These are phyloP conservation scores for Phoronis australis DNA, from an alignment of 2,888 invertebrate genomes.

Conservation along the genomic window DNA sequence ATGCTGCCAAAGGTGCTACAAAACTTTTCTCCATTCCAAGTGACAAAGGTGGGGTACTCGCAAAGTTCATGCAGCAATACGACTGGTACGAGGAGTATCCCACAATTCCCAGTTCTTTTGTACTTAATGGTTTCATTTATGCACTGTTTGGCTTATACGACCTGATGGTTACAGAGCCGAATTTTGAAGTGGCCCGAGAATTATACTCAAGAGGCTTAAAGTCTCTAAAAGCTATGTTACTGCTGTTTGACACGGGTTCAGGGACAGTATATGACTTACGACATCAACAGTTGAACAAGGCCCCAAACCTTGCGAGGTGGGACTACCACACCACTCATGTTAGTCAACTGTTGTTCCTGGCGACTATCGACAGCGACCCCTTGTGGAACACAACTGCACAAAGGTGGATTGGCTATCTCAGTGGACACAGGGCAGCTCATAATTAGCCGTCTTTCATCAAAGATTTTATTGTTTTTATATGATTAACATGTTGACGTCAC, in stretches of 20 bases:
- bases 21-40: slow-evolving; percentile 62
- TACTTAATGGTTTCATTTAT: slow-evolving; percentile 97
- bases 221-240: slow-evolving; percentile 79
- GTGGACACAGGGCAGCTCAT: slow-evolving; percentile 87
- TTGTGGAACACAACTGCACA: slow-evolving; percentile 78
- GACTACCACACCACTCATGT: slow-evolving; percentile 99
- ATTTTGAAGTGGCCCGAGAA: slow-evolving; percentile 61
- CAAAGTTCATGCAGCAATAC: slow-evolving; percentile 72
- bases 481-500: no score
- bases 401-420: slow-evolving; percentile 92
- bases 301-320: slow-evolving; percentile 89
- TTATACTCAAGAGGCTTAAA: slow-evolving; percentile 52
- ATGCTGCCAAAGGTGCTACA: slow-evolving; percentile 75
- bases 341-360: slow-evolving; percentile 76
- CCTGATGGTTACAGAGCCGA: slow-evolving; percentile 67
- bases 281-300: slow-evolving; percentile 73
- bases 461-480: no score
- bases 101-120: slow-evolving; percentile 82
- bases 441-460: no score
- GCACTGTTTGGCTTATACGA: slow-evolving; percentile 93
- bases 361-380: slow-evolving; percentile 70
- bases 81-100: slow-evolving; percentile 99
- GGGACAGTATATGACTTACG: slow-evolving; percentile 94
- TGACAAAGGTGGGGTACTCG: slow-evolving; percentile 37
- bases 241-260: slow-evolving; percentile 86